phyloP scores from a whole-genome alignment of 2,888 invertebrate genomes.

The Prosopocoilus inquinatus region DNA sequence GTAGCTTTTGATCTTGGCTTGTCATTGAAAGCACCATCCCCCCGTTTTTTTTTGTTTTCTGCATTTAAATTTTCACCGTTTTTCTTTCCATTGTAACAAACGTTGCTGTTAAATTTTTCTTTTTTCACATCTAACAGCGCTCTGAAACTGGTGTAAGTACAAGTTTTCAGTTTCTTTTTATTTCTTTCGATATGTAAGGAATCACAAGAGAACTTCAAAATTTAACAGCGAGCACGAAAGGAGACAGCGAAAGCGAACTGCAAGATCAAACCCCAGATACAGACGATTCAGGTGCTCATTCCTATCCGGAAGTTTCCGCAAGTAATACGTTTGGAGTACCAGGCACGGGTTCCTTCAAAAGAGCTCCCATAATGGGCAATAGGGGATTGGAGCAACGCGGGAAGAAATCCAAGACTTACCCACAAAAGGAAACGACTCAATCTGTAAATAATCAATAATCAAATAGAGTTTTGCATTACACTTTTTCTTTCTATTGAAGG shows the following conservation, averaged over 20 bases:
- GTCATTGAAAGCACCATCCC: too few relatives aligned
- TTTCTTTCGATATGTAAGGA: slow-evolving; percentile 35
- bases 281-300: slow-evolving; percentile 64
- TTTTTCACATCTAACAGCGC: slow-evolving; percentile 17
- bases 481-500: slow-evolving; percentile 45
- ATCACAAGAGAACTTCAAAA: slow-evolving; percentile 53
- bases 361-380: slow-evolving; percentile 61
- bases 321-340: slow-evolving; percentile 51
- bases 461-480: neutral
- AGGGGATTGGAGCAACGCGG: slow-evolving; percentile 61
- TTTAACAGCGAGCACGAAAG: slow-evolving; percentile 52
- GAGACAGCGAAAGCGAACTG: slow-evolving; percentile 68
- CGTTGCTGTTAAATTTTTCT: slow-evolving; percentile 13
- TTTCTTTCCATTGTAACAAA: neutral
- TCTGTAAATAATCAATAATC: slow-evolving; percentile 13
- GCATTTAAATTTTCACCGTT: neutral
- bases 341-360: slow-evolving; percentile 56
- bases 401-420: slow-evolving; percentile 62
- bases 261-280: slow-evolving; percentile 73
- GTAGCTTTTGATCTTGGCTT: too few relatives aligned
- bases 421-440: slow-evolving; percentile 53
- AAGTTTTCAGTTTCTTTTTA: slow-evolving; percentile 17
- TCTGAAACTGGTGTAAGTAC: slow-evolving; percentile 19
- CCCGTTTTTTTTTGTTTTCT: too few relatives aligned
- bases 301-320: slow-evolving; percentile 52